Evolutionary conservation across 2,888 invertebrate genomes (phyloP).

Genomic region (Lobophora halterata): DNA sequence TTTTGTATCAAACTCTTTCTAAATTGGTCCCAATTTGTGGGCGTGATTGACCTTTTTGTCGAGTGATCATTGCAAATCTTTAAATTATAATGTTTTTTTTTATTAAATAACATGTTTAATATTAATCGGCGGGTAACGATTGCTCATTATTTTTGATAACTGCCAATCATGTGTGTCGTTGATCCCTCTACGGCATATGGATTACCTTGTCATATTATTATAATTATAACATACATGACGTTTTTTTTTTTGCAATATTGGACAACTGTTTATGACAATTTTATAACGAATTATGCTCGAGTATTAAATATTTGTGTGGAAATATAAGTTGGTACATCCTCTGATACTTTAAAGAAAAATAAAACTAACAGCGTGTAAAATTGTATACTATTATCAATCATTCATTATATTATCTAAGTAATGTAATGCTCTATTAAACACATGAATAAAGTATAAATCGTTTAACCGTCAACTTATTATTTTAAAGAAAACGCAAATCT

Average conservation of each 20-base stretch:
- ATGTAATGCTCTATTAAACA: too few relatives aligned
- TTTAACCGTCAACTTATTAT: too few relatives aligned
- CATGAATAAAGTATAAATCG: too few relatives aligned
- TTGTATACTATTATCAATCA: too few relatives aligned
- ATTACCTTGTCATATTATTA: slow-evolving; percentile 8
- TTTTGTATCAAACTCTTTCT: slow-evolving; percentile 17
- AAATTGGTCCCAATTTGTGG: slow-evolving; percentile 25
- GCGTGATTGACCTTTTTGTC: slow-evolving; percentile 25
- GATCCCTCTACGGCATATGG: slow-evolving; percentile 34
- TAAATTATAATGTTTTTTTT: slow-evolving; percentile 11
- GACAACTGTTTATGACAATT: too few relatives aligned
- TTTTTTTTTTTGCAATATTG: neutral
- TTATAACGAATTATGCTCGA: too few relatives aligned
- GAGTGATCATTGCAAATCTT: slow-evolving; percentile 27
- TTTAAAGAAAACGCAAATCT: too few relatives aligned
- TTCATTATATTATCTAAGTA: too few relatives aligned
- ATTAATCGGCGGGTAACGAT: slow-evolving; percentile 46
- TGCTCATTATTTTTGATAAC: slow-evolving; percentile 41
- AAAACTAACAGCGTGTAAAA: too few relatives aligned
- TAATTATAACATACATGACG: slow-evolving; percentile 3
- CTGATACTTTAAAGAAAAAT: too few relatives aligned
- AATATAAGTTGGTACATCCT: too few relatives aligned
- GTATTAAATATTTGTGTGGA: too few relatives aligned
- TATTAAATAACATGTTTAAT: slow-evolving; percentile 41
- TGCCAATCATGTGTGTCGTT: slow-evolving; percentile 53